phyloP scores from a whole-genome alignment of 2,113 vertebrate species.

The Podilymbus podiceps region DNA sequence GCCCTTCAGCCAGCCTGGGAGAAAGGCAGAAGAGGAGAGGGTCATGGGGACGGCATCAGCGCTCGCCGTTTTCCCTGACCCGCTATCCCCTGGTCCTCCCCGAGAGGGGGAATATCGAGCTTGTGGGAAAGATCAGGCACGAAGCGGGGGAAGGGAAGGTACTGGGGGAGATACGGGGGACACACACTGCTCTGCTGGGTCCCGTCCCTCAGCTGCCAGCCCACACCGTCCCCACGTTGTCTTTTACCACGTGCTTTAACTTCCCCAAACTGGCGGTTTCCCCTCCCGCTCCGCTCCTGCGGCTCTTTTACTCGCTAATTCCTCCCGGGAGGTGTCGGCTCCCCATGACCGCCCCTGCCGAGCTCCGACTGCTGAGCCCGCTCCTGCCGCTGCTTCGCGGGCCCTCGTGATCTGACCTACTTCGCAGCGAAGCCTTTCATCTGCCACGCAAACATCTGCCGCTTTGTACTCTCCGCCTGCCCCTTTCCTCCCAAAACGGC shows the following conservation, averaged over 20 bases:
- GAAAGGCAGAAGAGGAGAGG: background rate
- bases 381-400: accelerated
- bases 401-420: background rate
- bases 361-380: background rate
- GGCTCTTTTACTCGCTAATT: background rate
- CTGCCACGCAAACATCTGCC: background rate
- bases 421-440: background rate
- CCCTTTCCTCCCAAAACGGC: background rate
- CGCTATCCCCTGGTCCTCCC: background rate
- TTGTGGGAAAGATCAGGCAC: background rate
- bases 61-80: accelerated
- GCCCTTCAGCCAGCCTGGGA: conserved; percentile 84
- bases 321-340: background rate
- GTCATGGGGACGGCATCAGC: background rate
- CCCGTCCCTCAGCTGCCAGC: background rate
- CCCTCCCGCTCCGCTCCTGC: background rate
- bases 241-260: background rate
- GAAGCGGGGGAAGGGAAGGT: background rate
- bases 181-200: background rate
- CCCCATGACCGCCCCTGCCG: background rate
- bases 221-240: accelerated
- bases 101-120: accelerated
- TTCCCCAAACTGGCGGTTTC: background rate
- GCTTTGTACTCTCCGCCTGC: background rate
- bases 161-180: background rate